Conservation (phyloP, 2,888 invertebrate genomes). For the Entomobrya proxima region DNA sequence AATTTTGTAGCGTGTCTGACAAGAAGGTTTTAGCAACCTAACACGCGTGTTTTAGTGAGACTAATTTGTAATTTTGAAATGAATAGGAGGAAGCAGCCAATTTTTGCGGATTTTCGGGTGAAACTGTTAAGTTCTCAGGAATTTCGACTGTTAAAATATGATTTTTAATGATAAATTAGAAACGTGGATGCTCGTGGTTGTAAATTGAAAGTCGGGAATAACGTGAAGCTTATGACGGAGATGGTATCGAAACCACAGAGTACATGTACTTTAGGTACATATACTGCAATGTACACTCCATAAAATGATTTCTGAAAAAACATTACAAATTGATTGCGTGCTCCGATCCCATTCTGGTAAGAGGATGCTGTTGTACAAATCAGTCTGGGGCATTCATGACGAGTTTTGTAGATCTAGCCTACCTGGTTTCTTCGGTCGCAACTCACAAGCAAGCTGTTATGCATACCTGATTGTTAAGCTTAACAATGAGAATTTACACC, state of each 20-base stretch:
- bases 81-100: neutral
- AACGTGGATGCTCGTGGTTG: too few species aligned
- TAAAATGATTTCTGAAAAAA: too few species aligned
- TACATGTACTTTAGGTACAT: too few species aligned
- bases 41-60: neutral
- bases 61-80: neutral
- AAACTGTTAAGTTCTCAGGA: neutral
- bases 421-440: too few species aligned
- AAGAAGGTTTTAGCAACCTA: neutral
- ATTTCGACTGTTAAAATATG: neutral
- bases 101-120: neutral
- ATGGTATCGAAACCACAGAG: too few species aligned
- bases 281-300: too few species aligned
- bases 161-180: too few species aligned
- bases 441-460: slow-evolving; percentile 11
- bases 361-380: too few species aligned
- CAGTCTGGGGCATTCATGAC: too few species aligned
- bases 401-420: too few species aligned
- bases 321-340: slow-evolving; percentile 60
- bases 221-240: too few species aligned
- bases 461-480: neutral
- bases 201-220: too few species aligned
- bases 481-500: neutral
- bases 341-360: slow-evolving; percentile 13
- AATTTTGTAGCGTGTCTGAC: neutral